phyloP scores from a whole-genome alignment of 2,797 vertebrate species.

The Phyllotis vaccarum region DNA sequence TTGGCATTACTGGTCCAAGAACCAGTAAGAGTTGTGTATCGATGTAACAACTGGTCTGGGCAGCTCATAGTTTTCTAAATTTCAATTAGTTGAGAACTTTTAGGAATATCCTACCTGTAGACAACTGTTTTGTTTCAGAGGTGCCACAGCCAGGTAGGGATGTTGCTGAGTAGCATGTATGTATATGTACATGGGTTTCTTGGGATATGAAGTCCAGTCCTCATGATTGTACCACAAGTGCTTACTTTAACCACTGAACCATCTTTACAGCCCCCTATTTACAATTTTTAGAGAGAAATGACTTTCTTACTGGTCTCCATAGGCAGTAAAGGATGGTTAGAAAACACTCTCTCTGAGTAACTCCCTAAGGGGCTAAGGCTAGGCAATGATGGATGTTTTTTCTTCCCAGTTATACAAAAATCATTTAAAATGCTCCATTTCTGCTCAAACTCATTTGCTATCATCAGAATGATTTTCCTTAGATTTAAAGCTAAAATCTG shows the following conservation, averaged over 20 bases:
- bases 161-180: background rate
- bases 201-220: background rate
- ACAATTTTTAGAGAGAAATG: background rate
- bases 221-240: background rate
- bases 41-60: background rate
- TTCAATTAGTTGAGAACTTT: background rate
- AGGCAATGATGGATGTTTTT: background rate
- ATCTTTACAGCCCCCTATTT: background rate
- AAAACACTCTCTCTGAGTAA: background rate
- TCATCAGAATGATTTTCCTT: constrained; percentile 60
- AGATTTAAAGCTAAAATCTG: constrained; percentile 71
- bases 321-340: background rate
- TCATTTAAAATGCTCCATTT: constrained; percentile 53
- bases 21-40: background rate
- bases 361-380: background rate
- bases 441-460: constrained; percentile 66
- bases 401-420: constrained; percentile 53
- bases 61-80: background rate
- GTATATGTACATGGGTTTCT: background rate
- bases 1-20: background rate
- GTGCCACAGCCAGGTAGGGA: background rate
- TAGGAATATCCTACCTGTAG: background rate
- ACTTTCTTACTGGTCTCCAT: background rate
- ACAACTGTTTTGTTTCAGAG: background rate
- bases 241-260: background rate